Conservation (phyloP, 1,140 invertebrate species). For the Sipha flava region DNA sequence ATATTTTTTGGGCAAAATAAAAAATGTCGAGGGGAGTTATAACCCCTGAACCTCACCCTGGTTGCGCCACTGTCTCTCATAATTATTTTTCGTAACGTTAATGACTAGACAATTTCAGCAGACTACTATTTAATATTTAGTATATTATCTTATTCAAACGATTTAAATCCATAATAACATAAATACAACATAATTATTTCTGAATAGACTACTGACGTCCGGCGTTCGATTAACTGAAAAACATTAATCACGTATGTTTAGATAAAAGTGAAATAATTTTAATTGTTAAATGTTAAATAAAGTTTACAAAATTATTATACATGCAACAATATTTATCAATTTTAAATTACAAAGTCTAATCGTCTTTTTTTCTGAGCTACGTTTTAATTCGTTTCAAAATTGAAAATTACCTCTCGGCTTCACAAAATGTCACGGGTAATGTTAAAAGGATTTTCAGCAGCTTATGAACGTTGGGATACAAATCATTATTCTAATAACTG, state of each 20-base stretch:
- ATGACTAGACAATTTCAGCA: not conserved
- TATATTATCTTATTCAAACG: not conserved
- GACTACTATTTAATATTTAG: not conserved
- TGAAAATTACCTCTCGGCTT: not conserved
- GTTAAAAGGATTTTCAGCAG: not conserved
- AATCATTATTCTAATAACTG: not conserved
- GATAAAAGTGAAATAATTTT: not conserved
- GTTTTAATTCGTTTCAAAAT: not conserved
- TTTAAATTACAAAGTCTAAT: no score
- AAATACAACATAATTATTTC: no score
- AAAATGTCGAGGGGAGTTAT: no score
- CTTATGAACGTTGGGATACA: not conserved
- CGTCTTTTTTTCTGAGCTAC: not conserved
- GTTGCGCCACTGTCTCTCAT: no score
- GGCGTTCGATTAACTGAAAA: not conserved
- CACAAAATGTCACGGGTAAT: not conserved
- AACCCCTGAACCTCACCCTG: no score
- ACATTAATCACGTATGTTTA: not conserved
- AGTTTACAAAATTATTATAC: no score
- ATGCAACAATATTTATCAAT: no score
- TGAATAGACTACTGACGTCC: no score
- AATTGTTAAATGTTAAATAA: not conserved
- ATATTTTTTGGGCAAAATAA: no score
- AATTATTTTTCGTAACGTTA: no score
- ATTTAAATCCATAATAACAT: no score